phyloP scores from a whole-genome alignment of 2,888 invertebrate species.

The Leucophenga maculata region DNA sequence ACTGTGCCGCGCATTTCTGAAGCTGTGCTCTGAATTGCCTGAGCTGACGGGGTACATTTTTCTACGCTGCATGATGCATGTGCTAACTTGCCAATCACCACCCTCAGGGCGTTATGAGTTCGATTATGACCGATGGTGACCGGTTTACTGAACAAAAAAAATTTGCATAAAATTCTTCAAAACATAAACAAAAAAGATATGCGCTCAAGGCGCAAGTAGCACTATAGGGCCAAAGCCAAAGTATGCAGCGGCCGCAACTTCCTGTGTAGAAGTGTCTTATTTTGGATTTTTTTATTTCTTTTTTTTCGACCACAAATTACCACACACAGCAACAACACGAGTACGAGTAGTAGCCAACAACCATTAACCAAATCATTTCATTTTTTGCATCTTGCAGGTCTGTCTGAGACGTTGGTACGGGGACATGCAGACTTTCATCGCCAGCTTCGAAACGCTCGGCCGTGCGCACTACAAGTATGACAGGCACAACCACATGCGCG shows the following conservation, averaged over 20 bases:
- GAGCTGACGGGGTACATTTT: no score
- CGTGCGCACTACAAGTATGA: conserved; percentile 60
- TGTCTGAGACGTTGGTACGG: conserved; percentile 66
- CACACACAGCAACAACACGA: not conserved
- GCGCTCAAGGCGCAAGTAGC: no score
- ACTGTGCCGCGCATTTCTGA: no score
- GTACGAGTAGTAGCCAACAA: not conserved
- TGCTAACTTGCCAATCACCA: conserved; percentile 62
- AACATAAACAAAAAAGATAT: not conserved
- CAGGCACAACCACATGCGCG: conserved; percentile 42
- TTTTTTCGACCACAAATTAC: not conserved
- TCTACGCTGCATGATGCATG: conserved; percentile 12
- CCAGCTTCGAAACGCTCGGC: conserved; percentile 63
- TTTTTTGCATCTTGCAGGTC: conserved; percentile 52
- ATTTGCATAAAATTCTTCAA: conserved; percentile 40
- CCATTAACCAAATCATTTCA: not conserved
- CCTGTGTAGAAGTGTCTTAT: no score
- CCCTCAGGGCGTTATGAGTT: conserved; percentile 49
- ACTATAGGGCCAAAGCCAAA: no score
- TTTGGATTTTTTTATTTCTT: no score
- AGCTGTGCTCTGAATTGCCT: no score
- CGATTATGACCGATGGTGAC: conserved; percentile 33
- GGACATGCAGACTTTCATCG: conserved; percentile 66
- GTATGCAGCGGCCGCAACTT: no score
- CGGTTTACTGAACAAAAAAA: conserved; percentile 32